phyloP scores from a whole-genome alignment of 2,888 invertebrate genomes.

The Zygogramma bicolorata region DNA sequence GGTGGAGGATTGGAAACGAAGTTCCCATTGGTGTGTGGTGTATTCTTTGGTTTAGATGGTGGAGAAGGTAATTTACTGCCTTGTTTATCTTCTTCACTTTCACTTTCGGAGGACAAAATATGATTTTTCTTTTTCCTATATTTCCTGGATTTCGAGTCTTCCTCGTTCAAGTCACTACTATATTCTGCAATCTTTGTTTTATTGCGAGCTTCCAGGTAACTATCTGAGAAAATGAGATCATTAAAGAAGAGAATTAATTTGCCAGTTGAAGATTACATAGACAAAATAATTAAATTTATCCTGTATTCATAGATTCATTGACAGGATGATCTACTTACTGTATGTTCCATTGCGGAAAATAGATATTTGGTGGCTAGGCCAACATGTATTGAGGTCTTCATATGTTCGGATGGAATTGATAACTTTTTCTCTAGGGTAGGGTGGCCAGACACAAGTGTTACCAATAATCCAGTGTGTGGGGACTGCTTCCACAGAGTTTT shows the following conservation, averaged over 20 bases:
- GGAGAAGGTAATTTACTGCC: background rate
- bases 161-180: conserved; percentile 2
- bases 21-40: background rate
- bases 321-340: background rate
- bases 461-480: background rate
- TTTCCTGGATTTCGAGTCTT: background rate
- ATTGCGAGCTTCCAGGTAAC: background rate
- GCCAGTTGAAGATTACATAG: background rate
- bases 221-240: conserved; percentile 3
- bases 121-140: background rate
- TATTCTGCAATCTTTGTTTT: conserved; percentile 5
- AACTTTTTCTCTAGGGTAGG: background rate
- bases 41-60: background rate
- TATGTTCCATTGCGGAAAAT: conserved; percentile 8
- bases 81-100: conserved; percentile 1
- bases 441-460: background rate
- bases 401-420: conserved; percentile 8
- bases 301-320: background rate
- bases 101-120: background rate
- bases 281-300: background rate
- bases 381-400: background rate
- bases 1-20: background rate
- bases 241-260: background rate
- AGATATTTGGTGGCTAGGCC: background rate
- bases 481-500: conserved; percentile 6